These are phyloP conservation scores for Aythya baeri DNA, from an alignment of 2,113 vertebrate species.

Conservation along the genomic window DNA sequence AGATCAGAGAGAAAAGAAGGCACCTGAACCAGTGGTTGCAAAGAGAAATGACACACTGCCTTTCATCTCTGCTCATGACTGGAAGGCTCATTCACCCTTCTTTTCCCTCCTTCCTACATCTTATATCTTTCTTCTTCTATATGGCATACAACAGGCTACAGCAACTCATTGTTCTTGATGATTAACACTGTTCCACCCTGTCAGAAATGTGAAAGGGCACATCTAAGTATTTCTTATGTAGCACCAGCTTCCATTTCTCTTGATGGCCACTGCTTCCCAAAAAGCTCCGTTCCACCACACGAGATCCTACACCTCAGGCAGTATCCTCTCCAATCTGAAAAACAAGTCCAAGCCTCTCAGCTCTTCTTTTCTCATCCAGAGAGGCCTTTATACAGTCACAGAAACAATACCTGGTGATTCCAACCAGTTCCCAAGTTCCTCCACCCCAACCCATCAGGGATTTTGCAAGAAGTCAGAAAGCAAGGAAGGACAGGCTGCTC, in stretches of 20 bases:
- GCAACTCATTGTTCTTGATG: background rate
- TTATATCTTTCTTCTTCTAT: background rate
- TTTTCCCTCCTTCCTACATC: background rate
- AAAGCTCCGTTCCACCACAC: background rate
- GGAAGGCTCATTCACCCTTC: background rate
- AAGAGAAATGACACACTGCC: background rate
- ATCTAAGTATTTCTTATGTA: background rate
- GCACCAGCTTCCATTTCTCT: background rate
- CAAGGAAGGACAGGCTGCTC: rapidly evolving
- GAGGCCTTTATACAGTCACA: background rate
- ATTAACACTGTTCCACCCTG: background rate
- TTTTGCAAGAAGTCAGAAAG: background rate
- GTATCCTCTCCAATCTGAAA: background rate
- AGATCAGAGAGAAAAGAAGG: background rate
- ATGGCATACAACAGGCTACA: background rate
- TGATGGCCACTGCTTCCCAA: background rate
- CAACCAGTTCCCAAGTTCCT: background rate
- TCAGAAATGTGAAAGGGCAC: background rate
- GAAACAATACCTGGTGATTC: background rate
- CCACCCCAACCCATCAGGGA: background rate
- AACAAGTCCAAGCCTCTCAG: background rate
- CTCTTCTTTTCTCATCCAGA: background rate
- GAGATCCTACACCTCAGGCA: background rate
- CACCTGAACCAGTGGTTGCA: background rate
- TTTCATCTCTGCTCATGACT: background rate